phyloP scores from a whole-genome alignment of 2,888 invertebrate species.

The Lymantria monacha region DNA sequence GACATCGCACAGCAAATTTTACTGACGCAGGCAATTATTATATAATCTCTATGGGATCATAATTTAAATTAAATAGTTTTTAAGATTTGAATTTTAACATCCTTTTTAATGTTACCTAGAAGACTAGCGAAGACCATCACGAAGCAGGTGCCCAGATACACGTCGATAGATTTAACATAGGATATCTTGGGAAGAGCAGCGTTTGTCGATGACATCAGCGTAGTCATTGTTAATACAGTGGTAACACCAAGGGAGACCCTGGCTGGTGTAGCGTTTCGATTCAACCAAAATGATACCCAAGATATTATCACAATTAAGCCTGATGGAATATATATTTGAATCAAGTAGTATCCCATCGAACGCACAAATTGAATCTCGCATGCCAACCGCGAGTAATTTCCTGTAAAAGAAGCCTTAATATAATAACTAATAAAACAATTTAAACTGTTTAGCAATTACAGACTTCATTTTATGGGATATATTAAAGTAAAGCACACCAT shows the following conservation, averaged over 20 bases:
- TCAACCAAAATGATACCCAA: constrained; percentile 98
- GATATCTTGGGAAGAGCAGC: constrained; percentile 98
- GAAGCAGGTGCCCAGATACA: constrained; percentile 98
- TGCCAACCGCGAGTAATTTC: constrained; percentile 97
- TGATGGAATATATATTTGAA: constrained; percentile 99
- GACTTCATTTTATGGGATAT: constrained; percentile 1
- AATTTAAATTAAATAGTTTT: not conserved
- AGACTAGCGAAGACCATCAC: constrained; percentile 99
- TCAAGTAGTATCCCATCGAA: constrained; percentile 99
- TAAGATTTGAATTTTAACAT: not conserved
- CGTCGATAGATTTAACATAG: constrained; percentile 98
- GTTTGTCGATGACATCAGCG: constrained; percentile 97
- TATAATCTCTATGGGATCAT: not conserved
- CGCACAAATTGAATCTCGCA: constrained; percentile 98
- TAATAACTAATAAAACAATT: constrained; percentile 5
- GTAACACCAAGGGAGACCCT: constrained; percentile 96
- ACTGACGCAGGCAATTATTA: constrained; percentile 6
- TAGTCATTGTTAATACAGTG: constrained; percentile 98
- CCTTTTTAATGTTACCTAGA: constrained; percentile 87
- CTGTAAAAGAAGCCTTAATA: constrained; percentile 74
- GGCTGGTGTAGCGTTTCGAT: constrained; percentile 96
- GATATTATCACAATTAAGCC: constrained; percentile 98
- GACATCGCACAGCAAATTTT: constrained; percentile 20
- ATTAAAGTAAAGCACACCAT: constrained; percentile 16
- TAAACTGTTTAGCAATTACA: not conserved